Percentiles rank a stretch among this genome's conserved stretches.
Conservation (phyloP, 2,113 vertebrate species). For the Anthoscopus minutus region DNA sequence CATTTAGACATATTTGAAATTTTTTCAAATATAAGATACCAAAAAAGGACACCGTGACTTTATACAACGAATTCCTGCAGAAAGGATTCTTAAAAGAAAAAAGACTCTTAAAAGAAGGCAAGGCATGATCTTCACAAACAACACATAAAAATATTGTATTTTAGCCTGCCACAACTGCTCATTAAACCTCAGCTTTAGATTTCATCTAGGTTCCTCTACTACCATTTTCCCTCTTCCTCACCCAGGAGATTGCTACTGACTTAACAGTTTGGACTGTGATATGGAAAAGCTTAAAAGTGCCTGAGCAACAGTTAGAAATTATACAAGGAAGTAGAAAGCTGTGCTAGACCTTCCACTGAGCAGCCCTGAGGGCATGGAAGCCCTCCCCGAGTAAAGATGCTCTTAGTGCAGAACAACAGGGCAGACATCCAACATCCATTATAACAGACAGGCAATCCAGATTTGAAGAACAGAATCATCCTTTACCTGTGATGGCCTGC, state of each 20-base stretch:
- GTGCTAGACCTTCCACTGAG: neutral
- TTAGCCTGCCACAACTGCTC: neutral
- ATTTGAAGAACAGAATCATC: neutral
- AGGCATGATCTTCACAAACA: neutral
- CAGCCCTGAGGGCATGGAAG: neutral
- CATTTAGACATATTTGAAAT: neutral
- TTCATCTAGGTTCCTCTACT: neutral
- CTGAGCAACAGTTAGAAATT: neutral
- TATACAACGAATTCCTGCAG: neutral
- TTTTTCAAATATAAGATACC: neutral
- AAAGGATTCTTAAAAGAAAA: neutral
- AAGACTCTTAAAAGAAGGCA: neutral
- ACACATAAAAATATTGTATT: neutral
- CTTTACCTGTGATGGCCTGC: neutral
- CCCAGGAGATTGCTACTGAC: neutral
- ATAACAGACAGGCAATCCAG: neutral
- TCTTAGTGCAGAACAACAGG: neutral
- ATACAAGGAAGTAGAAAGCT: neutral
- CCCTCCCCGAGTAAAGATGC: neutral
- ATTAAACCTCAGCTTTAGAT: neutral
- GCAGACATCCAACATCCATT: neutral
- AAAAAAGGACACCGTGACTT: neutral
- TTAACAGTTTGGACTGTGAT: neutral
- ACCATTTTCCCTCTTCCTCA: neutral
- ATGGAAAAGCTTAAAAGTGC: neutral